A percentile compares a stretch with the other conserved stretches of the same genome.
phyloP scores from a whole-genome alignment of 2,797 vertebrate species.

The Natrix natrix region DNA sequence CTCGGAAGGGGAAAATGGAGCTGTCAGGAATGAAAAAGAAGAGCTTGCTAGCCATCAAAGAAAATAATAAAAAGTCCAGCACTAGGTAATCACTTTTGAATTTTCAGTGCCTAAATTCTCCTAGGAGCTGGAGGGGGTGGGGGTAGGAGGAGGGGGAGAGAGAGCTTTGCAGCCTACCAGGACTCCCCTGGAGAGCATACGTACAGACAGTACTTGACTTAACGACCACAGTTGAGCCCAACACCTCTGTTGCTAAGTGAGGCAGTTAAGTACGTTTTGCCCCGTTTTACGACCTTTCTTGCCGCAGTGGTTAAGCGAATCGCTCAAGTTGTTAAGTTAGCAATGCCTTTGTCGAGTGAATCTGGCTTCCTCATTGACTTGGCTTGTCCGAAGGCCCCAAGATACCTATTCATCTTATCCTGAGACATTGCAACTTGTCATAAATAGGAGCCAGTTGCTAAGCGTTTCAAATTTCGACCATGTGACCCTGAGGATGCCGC shows the following conservation, averaged over 20 bases:
- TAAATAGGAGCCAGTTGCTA: background rate
- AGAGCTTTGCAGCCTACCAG: background rate
- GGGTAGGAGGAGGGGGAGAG: background rate
- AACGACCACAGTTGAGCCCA: background rate
- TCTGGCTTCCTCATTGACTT: background rate
- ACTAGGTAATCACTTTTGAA: conserved; percentile 57
- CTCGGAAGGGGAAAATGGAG: conserved; percentile 67
- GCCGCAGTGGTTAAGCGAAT: background rate
- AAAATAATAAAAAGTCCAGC: conserved; percentile 70
- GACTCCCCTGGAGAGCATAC: conserved; percentile 10
- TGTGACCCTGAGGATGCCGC: fast-evolving
- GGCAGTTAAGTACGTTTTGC: background rate
- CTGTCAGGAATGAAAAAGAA: conserved; percentile 74
- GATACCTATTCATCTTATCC: background rate
- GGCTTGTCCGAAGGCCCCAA: background rate
- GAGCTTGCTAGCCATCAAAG: conserved; percentile 70
- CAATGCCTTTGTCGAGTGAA: background rate
- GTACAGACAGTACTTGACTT: background rate
- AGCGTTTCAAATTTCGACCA: background rate
- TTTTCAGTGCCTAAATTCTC: conserved; percentile 29
- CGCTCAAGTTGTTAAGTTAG: background rate
- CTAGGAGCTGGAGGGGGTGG: background rate
- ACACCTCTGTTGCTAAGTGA: background rate
- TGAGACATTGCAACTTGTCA: background rate
- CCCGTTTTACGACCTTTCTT: background rate